These are phyloP conservation scores for Calliopsis andreniformis DNA, from an alignment of 1,140 invertebrate species.

Conservation along the genomic window DNA sequence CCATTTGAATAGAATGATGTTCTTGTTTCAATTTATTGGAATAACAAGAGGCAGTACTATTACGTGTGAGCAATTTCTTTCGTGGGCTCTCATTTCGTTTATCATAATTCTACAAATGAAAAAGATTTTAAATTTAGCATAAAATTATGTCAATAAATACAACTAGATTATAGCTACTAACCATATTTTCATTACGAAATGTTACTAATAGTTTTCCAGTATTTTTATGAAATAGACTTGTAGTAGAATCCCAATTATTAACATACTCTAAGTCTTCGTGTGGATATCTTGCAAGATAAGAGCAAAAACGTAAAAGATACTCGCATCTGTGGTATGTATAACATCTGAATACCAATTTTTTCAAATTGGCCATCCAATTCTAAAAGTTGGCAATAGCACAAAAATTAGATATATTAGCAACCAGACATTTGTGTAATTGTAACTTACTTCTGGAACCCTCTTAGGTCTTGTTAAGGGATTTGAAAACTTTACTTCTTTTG, in stretches of 20 bases:
- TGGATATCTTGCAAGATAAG: slow-evolving; percentile 85
- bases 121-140: slow-evolving; percentile 12
- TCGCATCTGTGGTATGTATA: slow-evolving; percentile 88
- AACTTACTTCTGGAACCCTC: slow-evolving; percentile 79
- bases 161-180: slow-evolving; percentile 49
- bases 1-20: slow-evolving; percentile 77
- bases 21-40: slow-evolving; percentile 75
- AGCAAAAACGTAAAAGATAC: slow-evolving; percentile 87
- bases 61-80: slow-evolving; percentile 71
- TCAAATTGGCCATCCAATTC: slow-evolving; percentile 84
- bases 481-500: slow-evolving; percentile 84
- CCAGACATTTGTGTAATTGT: not conserved
- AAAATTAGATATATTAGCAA: not conserved
- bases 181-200: slow-evolving; percentile 88
- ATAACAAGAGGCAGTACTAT: slow-evolving; percentile 67
- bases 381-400: slow-evolving; percentile 62
- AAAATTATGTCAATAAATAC: not conserved
- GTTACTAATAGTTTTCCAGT: slow-evolving; percentile 86
- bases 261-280: slow-evolving; percentile 85
- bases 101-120: slow-evolving; percentile 76
- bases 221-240: slow-evolving; percentile 85
- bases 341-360: slow-evolving; percentile 86
- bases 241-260: slow-evolving; percentile 88
- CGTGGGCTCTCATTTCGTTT: slow-evolving; percentile 73
- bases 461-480: slow-evolving; percentile 84